Evolutionary conservation across 2,888 invertebrate genomes (phyloP).

Genomic region (Trichogramma dendrolimi): DNA sequence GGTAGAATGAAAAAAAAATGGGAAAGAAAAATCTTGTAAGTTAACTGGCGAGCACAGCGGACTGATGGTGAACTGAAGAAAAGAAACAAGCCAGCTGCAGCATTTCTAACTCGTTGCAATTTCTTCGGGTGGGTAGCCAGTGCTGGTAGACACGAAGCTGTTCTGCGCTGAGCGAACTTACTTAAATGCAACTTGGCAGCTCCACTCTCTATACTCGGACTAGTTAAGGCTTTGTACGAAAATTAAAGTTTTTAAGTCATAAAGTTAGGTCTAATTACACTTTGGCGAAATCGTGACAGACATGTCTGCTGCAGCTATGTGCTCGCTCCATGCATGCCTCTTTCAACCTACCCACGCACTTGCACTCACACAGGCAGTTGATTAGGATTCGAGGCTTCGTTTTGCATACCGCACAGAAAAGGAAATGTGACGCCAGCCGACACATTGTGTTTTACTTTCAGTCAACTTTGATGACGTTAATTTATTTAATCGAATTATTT

Average conservation of each 20-base stretch:
- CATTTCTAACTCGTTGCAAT: no score
- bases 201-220: slow-evolving; percentile 2
- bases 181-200: slow-evolving; percentile 31
- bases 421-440: no score
- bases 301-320: slow-evolving; percentile 23
- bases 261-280: slow-evolving; percentile 46
- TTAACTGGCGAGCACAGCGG: no score
- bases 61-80: no score
- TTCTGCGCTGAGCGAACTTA: slow-evolving; percentile 20
- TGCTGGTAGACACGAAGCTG: slow-evolving; percentile 14
- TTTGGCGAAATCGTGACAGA: slow-evolving; percentile 39
- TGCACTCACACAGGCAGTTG: slow-evolving; percentile 3
- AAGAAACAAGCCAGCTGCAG: no score
- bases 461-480: no score
- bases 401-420: neutral
- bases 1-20: no score
- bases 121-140: neutral
- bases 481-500: no score
- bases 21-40: no score
- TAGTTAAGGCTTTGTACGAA: slow-evolving; percentile 30
- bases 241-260: slow-evolving; percentile 47
- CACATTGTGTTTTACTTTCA: no score
- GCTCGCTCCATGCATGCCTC: no score
- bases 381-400: slow-evolving; percentile 22
- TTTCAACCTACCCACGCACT: no score